Evolutionary conservation across 2,888 invertebrate species (phyloP), one percentile per base, ranked within the genome.

Genomic region (Tetropium fuscum): DNA sequence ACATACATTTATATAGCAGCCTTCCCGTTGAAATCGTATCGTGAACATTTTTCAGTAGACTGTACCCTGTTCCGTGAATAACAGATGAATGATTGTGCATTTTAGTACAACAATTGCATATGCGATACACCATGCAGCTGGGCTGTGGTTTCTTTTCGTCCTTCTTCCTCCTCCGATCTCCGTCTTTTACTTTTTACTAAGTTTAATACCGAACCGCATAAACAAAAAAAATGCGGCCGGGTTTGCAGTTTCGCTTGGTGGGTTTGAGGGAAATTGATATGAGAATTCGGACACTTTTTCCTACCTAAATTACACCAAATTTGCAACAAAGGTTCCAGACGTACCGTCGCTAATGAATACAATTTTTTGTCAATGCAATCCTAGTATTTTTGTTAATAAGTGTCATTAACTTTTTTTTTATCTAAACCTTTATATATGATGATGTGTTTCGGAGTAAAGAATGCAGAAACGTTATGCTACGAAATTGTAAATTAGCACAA

Each of bases 51-150:
- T 51, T 40, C 27, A 20, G 10, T 38, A 60, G 62, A 40, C 55
- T 59, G 63, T 63, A 64, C 63, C 58, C 48, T 15, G 34, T 25
- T 27, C 20, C 5, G 40, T 30, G 53, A 48, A 54, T 59, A 59
- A 54, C 58, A 57, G 63, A 64, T 69, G 62, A 66, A 68, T 71
- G 70, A 71, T 69, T 69, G 66, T 69, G 69, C 71, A 66, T 69
- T 70, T 71, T 71, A 59, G 65, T 60, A 56, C 59, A 68, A 68
- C 65, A 69, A 65, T 70, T 66, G 70, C 63, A 64, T 54, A 58
- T 59, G 54, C 62, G 56, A 30, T 61, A 60, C 58, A 57, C 53
- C 53, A 30, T 34, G 44, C 43, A 53, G 53, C 43, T 34, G 32
- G 44, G 32, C 55, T 32, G 22, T 11, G 8, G 34, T 32, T 22